These are phyloP conservation scores for Drosophila bocqueti DNA, from an alignment of 1,140 invertebrate genomes.

Conservation along the genomic window DNA sequence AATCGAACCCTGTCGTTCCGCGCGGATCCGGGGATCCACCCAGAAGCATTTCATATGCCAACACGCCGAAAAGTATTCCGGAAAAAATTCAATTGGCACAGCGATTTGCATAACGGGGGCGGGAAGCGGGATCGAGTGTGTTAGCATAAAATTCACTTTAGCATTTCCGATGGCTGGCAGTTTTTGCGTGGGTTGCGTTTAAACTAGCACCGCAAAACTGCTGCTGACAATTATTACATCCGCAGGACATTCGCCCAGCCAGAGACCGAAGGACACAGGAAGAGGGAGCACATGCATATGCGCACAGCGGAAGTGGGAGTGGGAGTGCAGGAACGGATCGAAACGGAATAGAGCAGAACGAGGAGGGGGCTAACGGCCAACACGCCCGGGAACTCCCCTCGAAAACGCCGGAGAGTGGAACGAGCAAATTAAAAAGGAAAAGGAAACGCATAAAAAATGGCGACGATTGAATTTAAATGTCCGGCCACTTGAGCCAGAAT, in stretches of 20 bases:
- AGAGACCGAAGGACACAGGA: slow-evolving; percentile 23
- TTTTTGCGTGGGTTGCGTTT: slow-evolving; percentile 66
- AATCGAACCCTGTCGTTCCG: slow-evolving; percentile 26
- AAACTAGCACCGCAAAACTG: slow-evolving; percentile 76
- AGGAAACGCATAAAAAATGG: slow-evolving; percentile 78
- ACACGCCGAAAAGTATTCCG: slow-evolving; percentile 20
- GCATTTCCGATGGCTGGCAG: slow-evolving; percentile 68
- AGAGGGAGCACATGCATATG: slow-evolving; percentile 34
- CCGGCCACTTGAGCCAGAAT: slow-evolving; percentile 57
- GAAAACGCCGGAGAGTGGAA: slow-evolving; percentile 26
- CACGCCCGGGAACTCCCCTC: slow-evolving; percentile 30
- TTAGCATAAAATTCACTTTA: slow-evolving; percentile 78
- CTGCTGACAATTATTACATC: slow-evolving; percentile 82
- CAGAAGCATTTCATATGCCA: slow-evolving; percentile 36
- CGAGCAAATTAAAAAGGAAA: slow-evolving; percentile 78
- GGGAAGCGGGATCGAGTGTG: slow-evolving; percentile 11
- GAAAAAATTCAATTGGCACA: slow-evolving; percentile 30
- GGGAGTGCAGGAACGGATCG: slow-evolving; percentile 28
- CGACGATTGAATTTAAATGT: slow-evolving; percentile 81
- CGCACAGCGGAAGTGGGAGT: slow-evolving; percentile 53
- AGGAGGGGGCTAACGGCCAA: slow-evolving; percentile 42
- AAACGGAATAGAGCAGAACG: not conserved
- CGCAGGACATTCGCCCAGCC: slow-evolving; percentile 63
- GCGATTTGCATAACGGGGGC: slow-evolving; percentile 1
- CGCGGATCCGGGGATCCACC: not conserved